Evolutionary conservation across 2,888 invertebrate genomes (phyloP), one percentile per base, ranked within the genome.

Genomic region (Drosophila kanekoi): DNA sequence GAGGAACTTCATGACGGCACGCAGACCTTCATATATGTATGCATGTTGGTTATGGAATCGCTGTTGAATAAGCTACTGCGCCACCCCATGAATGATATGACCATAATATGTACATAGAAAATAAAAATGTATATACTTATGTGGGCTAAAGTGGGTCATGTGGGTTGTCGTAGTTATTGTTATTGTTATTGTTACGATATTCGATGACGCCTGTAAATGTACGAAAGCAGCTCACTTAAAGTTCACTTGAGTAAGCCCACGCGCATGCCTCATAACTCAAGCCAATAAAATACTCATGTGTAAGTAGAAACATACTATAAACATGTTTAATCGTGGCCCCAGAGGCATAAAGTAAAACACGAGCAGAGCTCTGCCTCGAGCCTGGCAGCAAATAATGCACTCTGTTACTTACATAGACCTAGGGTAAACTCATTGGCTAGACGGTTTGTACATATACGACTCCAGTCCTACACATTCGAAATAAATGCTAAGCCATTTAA

Each of bases 111-210:
- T 51, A 52, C 60, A 63, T 66, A 51, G 20, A 4, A 54, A 65
- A 81, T 47, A 48, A 8, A 33, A 48, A 35, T 48, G 18, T 13
- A 18, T 20, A n/a, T 49, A 67, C 66, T 56, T 64, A 81, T 81
- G 58, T 61, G 33, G 61, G 56, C 53, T 51, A 66, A 88, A 80
- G 51, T 88, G 78, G 88, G 82, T 88, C 82, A 82, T 71, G 65
- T 74, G 67, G 57, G 60, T 57, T 58, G 65, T 11, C 11, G 16
- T 57, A 33, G 38, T 59, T 45, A 53, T 57, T 37, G 38, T 59
- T 45, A 53, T 53, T 71, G 60, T 64, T 73, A 58, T 70, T 61
- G 64, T 35, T 53, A 38, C 62, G 47, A 48, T 54, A 28, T 53
- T 14, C 40, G 13, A 16, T 44, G 38, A 43, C 49, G 37, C 23